Evolutionary conservation across 2,797 vertebrate species (phyloP), one percentile per base, ranked within the genome.

Genomic region (Eptatretus atami): DNA sequence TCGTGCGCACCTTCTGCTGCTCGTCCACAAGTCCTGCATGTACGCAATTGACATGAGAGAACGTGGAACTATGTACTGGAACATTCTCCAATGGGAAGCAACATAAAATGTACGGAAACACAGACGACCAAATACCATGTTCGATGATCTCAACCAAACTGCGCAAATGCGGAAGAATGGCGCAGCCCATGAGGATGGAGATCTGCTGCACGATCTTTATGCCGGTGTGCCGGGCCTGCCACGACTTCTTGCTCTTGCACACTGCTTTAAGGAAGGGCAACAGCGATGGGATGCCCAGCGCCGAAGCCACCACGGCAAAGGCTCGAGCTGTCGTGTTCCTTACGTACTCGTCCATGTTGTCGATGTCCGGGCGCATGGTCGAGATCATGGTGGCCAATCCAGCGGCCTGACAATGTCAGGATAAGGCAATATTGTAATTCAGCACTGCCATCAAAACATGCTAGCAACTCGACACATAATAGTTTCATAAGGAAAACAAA

Each of bases 171-270:
- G 92, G 92, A 72, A 98, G 73, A 69, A 98, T 98, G 65, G 92
- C 92, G 64, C 92, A 98, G 69, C 92, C 92, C 92, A 98, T 98
- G 52, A 98, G 84, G 74, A 98, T 98, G 69, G 92, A 90, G 60
- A 98, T 98, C 74, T 98, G 92, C 76, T 98, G 92, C 11, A 98
- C 92, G 53, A 98, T 98, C 75, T 98, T 98, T 74, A 98, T 98
- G 71, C 92, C 92, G 1, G 92, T 96, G 71, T 98, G 92, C 3
- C 92, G 76, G 1, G 92, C 92, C 70, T 98, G 92, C 92, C 92
- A 98, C 2, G 92, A 96, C 66, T 98, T 98, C 72, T 98, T 98
- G 76, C 92, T 98, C 73, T 98, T 98, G 64, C 92, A 98, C 67
- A 98, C 92, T 8, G 92, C 92, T 76, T 98, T 98, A 70, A 98